A percentile compares a stretch with the other conserved stretches of the same genome.
These are phyloP conservation scores for Gnathonemus longibarbis DNA, from an alignment of 2,113 vertebrate genomes.

Conservation along the genomic window DNA sequence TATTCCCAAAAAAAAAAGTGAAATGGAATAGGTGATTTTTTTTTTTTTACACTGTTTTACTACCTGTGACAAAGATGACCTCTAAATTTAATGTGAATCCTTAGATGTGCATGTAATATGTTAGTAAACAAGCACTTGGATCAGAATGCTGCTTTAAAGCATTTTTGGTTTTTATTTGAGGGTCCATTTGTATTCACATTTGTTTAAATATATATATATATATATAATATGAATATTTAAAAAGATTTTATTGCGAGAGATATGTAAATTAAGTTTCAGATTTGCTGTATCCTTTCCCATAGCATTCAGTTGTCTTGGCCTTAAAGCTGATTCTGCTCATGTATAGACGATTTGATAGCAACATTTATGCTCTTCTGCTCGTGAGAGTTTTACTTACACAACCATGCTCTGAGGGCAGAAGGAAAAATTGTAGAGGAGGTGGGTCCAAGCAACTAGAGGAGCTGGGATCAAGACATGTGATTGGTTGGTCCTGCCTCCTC, in stretches of 20 bases:
- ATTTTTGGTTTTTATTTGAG: background rate
- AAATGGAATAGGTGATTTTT: conserved; percentile 18
- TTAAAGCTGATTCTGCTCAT: background rate
- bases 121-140: conserved; percentile 9
- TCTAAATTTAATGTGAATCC: background rate
- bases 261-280: background rate
- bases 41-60: conserved; percentile 6
- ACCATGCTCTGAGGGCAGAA: too few species aligned
- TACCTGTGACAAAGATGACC: background rate
- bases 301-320: background rate
- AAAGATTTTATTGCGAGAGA: background rate
- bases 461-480: too few species aligned
- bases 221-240: background rate
- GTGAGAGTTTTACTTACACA: too few species aligned
- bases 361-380: background rate
- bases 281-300: background rate
- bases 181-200: background rate
- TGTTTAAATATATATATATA: background rate
- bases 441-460: too few species aligned
- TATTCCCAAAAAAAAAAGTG: conserved; percentile 48
- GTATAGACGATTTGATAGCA: background rate
- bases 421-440: too few species aligned
- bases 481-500: too few species aligned
- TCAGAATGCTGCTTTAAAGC: background rate
- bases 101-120: background rate